These are phyloP conservation scores for Fragum fragum DNA, from an alignment of 2,888 invertebrate genomes.

Conservation along the genomic window DNA sequence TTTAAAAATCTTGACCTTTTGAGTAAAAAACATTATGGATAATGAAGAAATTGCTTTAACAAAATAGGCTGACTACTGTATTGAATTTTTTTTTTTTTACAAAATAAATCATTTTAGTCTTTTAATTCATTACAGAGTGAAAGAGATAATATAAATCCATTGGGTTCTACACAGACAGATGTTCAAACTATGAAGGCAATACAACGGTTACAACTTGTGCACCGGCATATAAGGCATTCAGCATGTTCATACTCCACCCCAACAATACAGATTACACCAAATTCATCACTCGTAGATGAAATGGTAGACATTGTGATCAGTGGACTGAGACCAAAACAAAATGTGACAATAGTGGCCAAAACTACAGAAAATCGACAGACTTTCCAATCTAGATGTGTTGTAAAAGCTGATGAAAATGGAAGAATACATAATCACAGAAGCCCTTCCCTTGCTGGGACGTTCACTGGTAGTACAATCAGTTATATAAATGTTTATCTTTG, in stretches of 20 bases:
- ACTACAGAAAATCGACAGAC: constrained; percentile 22
- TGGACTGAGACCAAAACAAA: constrained; percentile 32
- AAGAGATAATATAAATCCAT: too few species aligned
- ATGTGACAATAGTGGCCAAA: constrained; percentile 26
- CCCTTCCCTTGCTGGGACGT: constrained; percentile 25
- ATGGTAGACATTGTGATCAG: constrained; percentile 25
- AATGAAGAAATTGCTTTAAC: too few species aligned
- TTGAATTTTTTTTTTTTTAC: too few species aligned
- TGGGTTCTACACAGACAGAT: too few species aligned
- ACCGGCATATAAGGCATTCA: background rate
- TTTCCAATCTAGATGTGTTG: constrained; percentile 25
- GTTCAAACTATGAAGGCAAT: background rate
- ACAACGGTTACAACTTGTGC: background rate
- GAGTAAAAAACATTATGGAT: too few species aligned
- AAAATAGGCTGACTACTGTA: too few species aligned
- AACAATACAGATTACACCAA: constrained; percentile 3
- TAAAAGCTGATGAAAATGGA: constrained; percentile 24
- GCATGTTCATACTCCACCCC: constrained; percentile 15
- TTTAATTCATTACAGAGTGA: too few species aligned
- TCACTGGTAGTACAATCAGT: too few species aligned
- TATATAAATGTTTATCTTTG: too few species aligned
- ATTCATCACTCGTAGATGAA: constrained; percentile 17
- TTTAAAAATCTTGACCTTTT: too few species aligned
- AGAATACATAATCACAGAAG: background rate
- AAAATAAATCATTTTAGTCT: too few species aligned